A percentile compares a stretch with the other conserved stretches of the same genome.
These are phyloP conservation scores for Gryllus longicercus DNA, from an alignment of 2,888 invertebrate species.

Conservation along the genomic window DNA sequence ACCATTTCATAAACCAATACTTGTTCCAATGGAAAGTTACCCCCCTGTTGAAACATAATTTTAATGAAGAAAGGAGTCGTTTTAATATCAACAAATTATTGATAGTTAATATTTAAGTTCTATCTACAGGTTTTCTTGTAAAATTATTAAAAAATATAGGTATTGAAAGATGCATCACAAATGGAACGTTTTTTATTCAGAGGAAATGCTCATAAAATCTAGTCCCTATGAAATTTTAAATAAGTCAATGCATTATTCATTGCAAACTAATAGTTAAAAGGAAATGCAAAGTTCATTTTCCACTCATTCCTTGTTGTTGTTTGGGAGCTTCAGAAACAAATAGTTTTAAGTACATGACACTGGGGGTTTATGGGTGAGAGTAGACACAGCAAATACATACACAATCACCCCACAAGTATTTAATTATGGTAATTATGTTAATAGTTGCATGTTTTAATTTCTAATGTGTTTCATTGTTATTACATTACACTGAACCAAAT, in stretches of 20 bases:
- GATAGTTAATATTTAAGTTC: background rate
- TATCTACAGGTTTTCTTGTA: slow-evolving; percentile 3
- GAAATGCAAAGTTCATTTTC: background rate
- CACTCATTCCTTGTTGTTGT: background rate
- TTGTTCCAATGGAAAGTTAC: slow-evolving; percentile 27
- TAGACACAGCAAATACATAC: slow-evolving; percentile 30
- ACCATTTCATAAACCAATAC: slow-evolving; percentile 27
- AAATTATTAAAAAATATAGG: slow-evolving; percentile 17
- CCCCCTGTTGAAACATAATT: slow-evolving; percentile 28
- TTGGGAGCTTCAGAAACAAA: slow-evolving; percentile 19
- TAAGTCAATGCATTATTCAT: background rate
- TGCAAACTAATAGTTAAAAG: slow-evolving; percentile 18
- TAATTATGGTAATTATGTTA: slow-evolving; percentile 23
- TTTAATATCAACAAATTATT: background rate
- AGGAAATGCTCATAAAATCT: slow-evolving; percentile 17
- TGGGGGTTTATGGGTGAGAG: slow-evolving; percentile 29
- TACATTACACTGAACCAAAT: slow-evolving; percentile 20
- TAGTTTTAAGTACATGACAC: slow-evolving; percentile 32
- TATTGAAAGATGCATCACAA: slow-evolving; percentile 10
- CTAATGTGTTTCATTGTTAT: slow-evolving; percentile 22
- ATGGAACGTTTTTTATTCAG: slow-evolving; percentile 1
- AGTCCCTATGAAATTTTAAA: slow-evolving; percentile 2
- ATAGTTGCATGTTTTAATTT: slow-evolving; percentile 30
- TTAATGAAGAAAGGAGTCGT: slow-evolving; percentile 20
- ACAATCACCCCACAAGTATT: slow-evolving; percentile 34